Base-by-base conservation (phyloP, 1,140 invertebrate species). In the Leptopilina clavipes region DNA sequence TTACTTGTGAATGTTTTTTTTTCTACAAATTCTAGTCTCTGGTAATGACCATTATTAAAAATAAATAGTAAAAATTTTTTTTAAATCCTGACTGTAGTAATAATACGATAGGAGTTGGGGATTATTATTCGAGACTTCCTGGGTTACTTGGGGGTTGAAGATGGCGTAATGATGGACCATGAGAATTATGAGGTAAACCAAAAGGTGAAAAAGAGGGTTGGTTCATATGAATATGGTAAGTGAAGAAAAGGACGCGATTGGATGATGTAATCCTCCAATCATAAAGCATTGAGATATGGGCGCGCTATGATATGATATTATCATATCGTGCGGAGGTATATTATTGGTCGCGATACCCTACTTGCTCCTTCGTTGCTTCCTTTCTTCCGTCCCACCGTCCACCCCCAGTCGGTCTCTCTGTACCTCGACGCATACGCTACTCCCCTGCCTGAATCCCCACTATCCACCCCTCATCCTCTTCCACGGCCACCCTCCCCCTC, bases 281-380 rank as follows among this genome's bases (percentile, higher is more conserved):
- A 88, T 88, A 87, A 85, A 77, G 81, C 84, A 72, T 40, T 40
- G 31, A 79, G 86, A 87, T 88, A 89, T 88, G 83, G 83, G 82
- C 79, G 78, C 83, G 82, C 85, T 89, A 88, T 89, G 87, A 89
- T 89, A 90, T 90, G 88, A 90, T 89, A 89, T 90, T 90, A 90
- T 90, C 89, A 90, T 90, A 90, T 89, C 85, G 84, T 84, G 82
- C 83, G 83, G n/a, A 77, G 87, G 82, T 83, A 87, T 90, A 90
- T 90, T 90, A 90, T 90, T 90, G 89, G 89, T 89, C 85, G 87
- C 76, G 80, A 73, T 74, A 72, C 81, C 78, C 85, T 85, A 82
- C 85, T 83, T 78, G 79, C 79, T 84, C 82, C 81, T 75, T 84
- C 76, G 84, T 82, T 84, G 79, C 83, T 84, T 87, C 85, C 86